Conservation (phyloP, 2,797 vertebrate species). For the Aldrovandia affinis region DNA sequence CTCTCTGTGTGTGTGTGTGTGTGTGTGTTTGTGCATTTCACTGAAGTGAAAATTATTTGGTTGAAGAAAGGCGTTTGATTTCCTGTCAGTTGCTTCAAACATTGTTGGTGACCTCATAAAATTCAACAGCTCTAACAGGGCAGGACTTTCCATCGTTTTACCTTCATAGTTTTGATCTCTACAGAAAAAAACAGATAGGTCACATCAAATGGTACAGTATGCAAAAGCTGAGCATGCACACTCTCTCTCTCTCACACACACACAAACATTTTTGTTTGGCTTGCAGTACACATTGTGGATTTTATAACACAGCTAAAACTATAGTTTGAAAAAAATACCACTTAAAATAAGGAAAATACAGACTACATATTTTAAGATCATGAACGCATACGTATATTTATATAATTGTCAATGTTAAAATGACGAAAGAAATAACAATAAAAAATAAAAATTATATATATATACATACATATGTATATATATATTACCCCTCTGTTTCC, state of each 20-base stretch:
- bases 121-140: background rate
- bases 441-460: background rate
- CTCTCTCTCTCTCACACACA: background rate
- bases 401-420: background rate
- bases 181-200: background rate
- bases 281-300: background rate
- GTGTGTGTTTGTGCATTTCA: background rate
- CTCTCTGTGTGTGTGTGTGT: no score
- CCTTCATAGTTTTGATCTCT: background rate
- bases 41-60: constrained; percentile 27
- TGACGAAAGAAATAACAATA: background rate
- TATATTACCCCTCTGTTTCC: no score
- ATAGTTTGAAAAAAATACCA: background rate
- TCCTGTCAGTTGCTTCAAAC: constrained; percentile 12
- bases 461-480: constrained; percentile 4
- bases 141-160: background rate
- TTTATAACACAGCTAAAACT: background rate
- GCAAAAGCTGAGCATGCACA: background rate
- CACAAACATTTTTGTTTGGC: background rate
- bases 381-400: background rate
- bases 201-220: background rate
- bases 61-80: constrained; percentile 40
- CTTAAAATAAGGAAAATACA: background rate
- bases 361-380: background rate
- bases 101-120: constrained; percentile 13